A percentile compares a stretch with the other conserved stretches of the same genome.
phyloP scores from a whole-genome alignment of 2,888 invertebrate genomes.

The Parnassius glacialis region DNA sequence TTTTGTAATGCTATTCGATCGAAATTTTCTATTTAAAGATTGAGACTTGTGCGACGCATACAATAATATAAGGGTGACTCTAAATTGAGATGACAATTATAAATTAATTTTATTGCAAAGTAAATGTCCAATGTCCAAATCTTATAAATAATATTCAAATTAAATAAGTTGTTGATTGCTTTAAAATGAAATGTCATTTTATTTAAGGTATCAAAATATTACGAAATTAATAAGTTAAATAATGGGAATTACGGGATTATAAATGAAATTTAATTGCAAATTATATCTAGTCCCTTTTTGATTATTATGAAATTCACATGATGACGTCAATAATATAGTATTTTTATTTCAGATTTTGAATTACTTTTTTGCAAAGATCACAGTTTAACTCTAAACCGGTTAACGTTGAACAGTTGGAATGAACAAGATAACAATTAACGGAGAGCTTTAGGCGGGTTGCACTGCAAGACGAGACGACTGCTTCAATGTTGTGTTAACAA shows the following conservation, averaged over 20 bases:
- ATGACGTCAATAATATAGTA: too few relatives aligned
- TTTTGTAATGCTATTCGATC: slow-evolving; percentile 16
- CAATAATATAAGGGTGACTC: slow-evolving; percentile 7
- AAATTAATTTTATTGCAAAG: neutral
- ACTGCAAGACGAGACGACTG: slow-evolving; percentile 16
- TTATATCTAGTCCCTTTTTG: too few relatives aligned
- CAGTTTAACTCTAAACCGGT: slow-evolving; percentile 17
- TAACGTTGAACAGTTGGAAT: slow-evolving; percentile 7
- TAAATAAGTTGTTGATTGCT: too few relatives aligned
- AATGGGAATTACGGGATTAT: too few relatives aligned
- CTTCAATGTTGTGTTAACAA: neutral
- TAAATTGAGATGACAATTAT: neutral
- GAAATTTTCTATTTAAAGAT: slow-evolving; percentile 21
- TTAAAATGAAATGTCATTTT: too few relatives aligned
- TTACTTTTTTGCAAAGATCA: slow-evolving; percentile 5
- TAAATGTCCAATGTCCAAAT: neutral
- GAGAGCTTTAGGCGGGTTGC: slow-evolving; percentile 27
- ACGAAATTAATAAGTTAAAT: too few relatives aligned
- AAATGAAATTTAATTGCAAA: too few relatives aligned
- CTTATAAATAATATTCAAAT: too few relatives aligned
- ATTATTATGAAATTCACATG: too few relatives aligned
- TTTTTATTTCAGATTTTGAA: too few relatives aligned
- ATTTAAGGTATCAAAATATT: too few relatives aligned
- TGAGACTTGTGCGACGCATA: slow-evolving; percentile 3
- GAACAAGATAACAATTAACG: slow-evolving; percentile 20